Evolutionary conservation across 2,113 vertebrate species (phyloP).

Genomic region (Xyrauchen texanus): DNA sequence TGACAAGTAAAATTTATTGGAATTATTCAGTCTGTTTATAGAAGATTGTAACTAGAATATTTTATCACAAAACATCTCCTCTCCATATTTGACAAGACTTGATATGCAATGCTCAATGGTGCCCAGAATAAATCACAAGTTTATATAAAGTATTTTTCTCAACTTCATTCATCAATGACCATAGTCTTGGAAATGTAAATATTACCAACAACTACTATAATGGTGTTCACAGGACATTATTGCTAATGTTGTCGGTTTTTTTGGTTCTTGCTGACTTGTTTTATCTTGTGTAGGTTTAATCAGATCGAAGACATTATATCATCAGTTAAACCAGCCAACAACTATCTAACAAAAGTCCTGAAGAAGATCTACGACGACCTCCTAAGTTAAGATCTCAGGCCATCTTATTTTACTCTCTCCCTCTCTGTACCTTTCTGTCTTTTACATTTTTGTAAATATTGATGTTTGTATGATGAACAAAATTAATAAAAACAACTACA

Average conservation of each 20-base stretch:
- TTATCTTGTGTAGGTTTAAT: slow-evolving; percentile 57
- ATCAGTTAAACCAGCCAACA: slow-evolving; percentile 60
- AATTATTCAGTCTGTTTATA: background rate
- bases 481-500: background rate
- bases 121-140: background rate
- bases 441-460: background rate
- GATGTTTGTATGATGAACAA: background rate
- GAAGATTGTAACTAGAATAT: background rate
- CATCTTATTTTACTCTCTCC: background rate
- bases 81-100: background rate
- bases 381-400: slow-evolving; percentile 52
- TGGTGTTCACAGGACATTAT: background rate
- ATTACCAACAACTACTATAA: background rate
- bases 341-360: slow-evolving; percentile 66
- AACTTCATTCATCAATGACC: background rate
- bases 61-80: background rate
- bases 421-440: background rate
- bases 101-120: no score
- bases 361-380: slow-evolving; percentile 66
- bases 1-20: background rate
- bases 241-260: background rate
- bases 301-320: slow-evolving; percentile 65
- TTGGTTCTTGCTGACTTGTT: background rate
- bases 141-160: background rate
- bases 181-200: background rate